Evolutionary conservation across 2,113 vertebrate species (phyloP), one percentile per base, ranked within the genome.

Genomic region (Phaethon lepturus): DNA sequence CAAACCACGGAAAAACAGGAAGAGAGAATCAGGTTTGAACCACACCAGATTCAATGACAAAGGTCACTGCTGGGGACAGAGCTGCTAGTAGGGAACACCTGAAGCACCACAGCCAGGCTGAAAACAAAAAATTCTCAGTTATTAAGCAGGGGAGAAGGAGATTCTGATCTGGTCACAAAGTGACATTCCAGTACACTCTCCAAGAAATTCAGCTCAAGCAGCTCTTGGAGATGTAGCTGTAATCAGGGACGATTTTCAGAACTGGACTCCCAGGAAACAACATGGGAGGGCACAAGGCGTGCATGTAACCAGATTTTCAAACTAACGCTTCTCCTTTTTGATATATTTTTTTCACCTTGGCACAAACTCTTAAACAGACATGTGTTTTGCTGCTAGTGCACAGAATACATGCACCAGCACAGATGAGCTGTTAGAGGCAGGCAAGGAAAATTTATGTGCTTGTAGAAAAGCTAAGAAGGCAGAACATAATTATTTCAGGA

Each of bases 21-120:
- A 95, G 93, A 90, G n/a, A 95, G 28, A 86, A 90, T 25, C 35
- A 29, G 45, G 69, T 94, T 35, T 79, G 77, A 86, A n/a, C 49
- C 4, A n/a, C 0, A 0, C 14, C 68, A 59, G 33, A 38, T 33
- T 15, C 23, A 31, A 7, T 13, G 49, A 72, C 86, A 93, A 81
- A 91, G 77, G 89, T 94, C 84, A 69, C 53, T 69, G 73, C 64
- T 71, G 47, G 29, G 19, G 38, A 73, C 64, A 88, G 17, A 74
- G n/a, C 60, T 62, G 60, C 52, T 40, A 50, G 22, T 1, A 90
- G 45, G 49, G 53, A 86, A 72, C 25, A 94, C 69, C 84, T 85
- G 62, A 67, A 71, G 14, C 38, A 40, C 49, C 18, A 42, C 40
- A 38, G 7, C 20, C 20, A 38, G 42, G 38, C 42, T 17, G 40